Evolutionary conservation across 1,140 invertebrate genomes (phyloP).

Genomic region (Belonocnema kinseyi): DNA sequence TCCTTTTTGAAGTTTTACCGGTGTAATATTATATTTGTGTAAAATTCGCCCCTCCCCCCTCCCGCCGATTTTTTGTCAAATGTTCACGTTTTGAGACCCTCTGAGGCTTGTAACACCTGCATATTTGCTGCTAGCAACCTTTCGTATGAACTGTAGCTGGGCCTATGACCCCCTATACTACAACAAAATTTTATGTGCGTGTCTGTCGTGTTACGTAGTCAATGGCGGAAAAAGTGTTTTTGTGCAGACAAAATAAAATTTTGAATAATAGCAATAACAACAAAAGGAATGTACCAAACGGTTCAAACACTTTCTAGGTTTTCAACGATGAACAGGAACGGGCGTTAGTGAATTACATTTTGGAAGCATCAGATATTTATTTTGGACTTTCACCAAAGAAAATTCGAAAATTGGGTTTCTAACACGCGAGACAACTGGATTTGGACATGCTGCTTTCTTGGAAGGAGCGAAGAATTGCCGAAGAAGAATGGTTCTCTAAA

Average conservation of each 20-base stretch:
- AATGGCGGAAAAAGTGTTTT: no score
- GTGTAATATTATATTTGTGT: no score
- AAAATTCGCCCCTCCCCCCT: no score
- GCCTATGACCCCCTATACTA: no score
- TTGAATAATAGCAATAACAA: neutral
- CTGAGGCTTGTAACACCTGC: no score
- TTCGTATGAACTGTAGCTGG: no score
- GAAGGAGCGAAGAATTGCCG: slow-evolving; percentile 56
- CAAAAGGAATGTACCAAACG: neutral
- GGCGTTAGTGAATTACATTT: slow-evolving; percentile 42
- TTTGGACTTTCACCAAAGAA: slow-evolving; percentile 52
- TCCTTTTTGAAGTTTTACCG: no score
- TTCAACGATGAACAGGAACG: slow-evolving; percentile 40
- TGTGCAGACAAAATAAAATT: neutral
- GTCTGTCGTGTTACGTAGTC: no score
- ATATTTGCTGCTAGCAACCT: no score
- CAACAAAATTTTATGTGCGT: no score
- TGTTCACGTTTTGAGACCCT: no score
- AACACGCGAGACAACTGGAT: slow-evolving; percentile 52
- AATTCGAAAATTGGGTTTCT: slow-evolving; percentile 51
- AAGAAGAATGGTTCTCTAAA: slow-evolving; percentile 37
- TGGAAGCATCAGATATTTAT: slow-evolving; percentile 45
- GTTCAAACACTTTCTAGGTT: neutral
- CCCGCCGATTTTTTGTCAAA: no score
- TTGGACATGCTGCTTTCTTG: slow-evolving; percentile 59